A percentile compares a stretch with the other conserved stretches of the same genome.
phyloP scores from a whole-genome alignment of 2,113 vertebrate species.

The Amphiprion ocellaris region DNA sequence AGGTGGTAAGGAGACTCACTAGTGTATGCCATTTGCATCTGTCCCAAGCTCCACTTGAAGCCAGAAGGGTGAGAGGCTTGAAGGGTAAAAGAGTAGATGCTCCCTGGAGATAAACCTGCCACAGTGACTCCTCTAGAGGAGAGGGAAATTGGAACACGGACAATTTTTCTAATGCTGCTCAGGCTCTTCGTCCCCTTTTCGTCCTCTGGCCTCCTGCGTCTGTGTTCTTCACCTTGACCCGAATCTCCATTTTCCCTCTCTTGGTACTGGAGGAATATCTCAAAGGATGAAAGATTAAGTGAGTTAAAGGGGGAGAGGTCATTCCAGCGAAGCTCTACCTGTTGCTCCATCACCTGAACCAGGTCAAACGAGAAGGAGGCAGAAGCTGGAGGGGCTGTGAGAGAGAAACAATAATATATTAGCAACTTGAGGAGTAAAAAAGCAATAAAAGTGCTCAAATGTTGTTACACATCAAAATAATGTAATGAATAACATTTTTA shows the following conservation, averaged over 20 bases:
- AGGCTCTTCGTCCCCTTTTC: constrained; percentile 9
- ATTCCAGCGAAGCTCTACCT: constrained; percentile 86
- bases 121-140: constrained; percentile 77
- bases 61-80: constrained; percentile 80
- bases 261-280: constrained; percentile 85
- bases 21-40: constrained; percentile 82
- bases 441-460: not conserved
- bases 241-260: constrained; percentile 51
- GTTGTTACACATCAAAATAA: not conserved
- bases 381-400: constrained; percentile 51
- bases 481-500: not conserved
- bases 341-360: constrained; percentile 83
- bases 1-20: constrained; percentile 82
- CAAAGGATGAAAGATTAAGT: constrained; percentile 57
- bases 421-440: not conserved
- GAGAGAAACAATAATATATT: constrained; percentile 1
- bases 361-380: constrained; percentile 70
- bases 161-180: constrained; percentile 23
- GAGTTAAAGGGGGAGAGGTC: constrained; percentile 68
- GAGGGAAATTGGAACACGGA: constrained; percentile 57
- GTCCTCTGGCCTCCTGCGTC: constrained; percentile 7
- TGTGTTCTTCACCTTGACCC: constrained; percentile 11
- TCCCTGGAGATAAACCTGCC: constrained; percentile 84
- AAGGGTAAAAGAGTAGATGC: constrained; percentile 86
- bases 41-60: constrained; percentile 82